Evolutionary conservation across 2,888 invertebrate species (phyloP).

Genomic region (Drosophila setosimentum): DNA sequence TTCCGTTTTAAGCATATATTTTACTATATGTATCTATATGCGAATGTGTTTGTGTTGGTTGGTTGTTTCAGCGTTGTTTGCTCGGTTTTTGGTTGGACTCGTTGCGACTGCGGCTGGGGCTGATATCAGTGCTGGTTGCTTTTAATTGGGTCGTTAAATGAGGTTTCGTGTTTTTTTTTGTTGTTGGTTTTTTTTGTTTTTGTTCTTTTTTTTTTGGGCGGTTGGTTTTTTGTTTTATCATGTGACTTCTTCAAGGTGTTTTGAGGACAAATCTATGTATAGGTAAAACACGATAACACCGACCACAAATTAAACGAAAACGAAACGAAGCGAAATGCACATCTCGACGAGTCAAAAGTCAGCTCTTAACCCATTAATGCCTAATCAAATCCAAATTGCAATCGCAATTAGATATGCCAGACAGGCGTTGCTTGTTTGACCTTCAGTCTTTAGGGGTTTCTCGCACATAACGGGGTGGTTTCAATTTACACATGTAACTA

Average conservation of each 20-base stretch:
- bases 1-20: constrained; percentile 60
- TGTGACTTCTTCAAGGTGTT: constrained; percentile 70
- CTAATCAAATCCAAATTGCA: constrained; percentile 68
- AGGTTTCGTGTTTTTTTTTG: constrained; percentile 39
- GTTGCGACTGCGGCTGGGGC: constrained; percentile 6
- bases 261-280: constrained; percentile 50
- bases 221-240: constrained; percentile 53
- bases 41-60: constrained; percentile 50
- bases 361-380: constrained; percentile 74
- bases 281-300: constrained; percentile 25
- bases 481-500: constrained; percentile 57
- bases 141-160: constrained; percentile 81
- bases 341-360: constrained; percentile 55
- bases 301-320: not conserved
- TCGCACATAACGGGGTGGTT: constrained; percentile 30
- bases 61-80: constrained; percentile 9
- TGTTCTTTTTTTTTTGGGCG: constrained; percentile 35
- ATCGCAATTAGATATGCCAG: constrained; percentile 65
- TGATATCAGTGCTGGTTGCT: constrained; percentile 74
- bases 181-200: constrained; percentile 16
- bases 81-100: constrained; percentile 29
- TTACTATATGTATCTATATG: constrained; percentile 56
- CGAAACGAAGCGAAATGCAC: constrained; percentile 5
- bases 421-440: constrained; percentile 40
- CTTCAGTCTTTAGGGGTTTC: constrained; percentile 47